Base-by-base conservation (phyloP, 2,888 invertebrate species). In the Coremacera marginata region DNA sequence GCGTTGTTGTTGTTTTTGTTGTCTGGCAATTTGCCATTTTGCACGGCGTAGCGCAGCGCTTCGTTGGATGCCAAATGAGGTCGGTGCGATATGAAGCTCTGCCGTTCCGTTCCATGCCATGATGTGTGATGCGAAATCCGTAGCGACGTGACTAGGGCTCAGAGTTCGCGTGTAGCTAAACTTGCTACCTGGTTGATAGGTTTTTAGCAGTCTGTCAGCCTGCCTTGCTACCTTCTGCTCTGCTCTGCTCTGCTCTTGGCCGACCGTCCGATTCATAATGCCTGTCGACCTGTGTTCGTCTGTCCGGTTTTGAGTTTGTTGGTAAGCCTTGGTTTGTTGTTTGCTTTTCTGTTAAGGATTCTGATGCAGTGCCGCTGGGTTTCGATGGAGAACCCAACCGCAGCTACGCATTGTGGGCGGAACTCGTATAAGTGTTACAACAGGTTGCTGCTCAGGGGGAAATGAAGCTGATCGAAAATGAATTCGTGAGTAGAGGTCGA, bases 21-120 rank as follows among this genome's bases (percentile, higher is more conserved):
- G 71, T 65, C 34, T 85, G 85, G 85, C 85, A 85, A 86, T 86
- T 86, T 86, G 85, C 85, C 85, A 86, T 86, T 86, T 86, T 86
- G 85, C 84, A 82, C 81, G 79, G 80, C 78, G 72, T 37, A 52
- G 80, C 78, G 79, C 81, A 19, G 52, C n/a, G 83, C 83, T 84
- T 83, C 82, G 83, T 84, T 84, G 83, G 84, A 83, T 83, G 83
- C 83, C 80, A 81, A 80, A 74, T 74, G 77, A 37, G 72, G 55
- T 70, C 82, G 81, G 55, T 14, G 65, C 63, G 34, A 8, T 73
- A 31, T 25, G 60, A 62, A 49, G 60, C 62, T 19, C 60, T 22
- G 14, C 44, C 19, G 68, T 27, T 51, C 51, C 74, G 25, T 37
- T 19, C 31, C 62, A 16, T 74, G 25, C 63, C 9, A 68, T 34